A percentile compares a stretch with the other conserved stretches of the same genome.
phyloP scores from a whole-genome alignment of 2,113 vertebrate genomes.

The Nesogale talazaci region DNA sequence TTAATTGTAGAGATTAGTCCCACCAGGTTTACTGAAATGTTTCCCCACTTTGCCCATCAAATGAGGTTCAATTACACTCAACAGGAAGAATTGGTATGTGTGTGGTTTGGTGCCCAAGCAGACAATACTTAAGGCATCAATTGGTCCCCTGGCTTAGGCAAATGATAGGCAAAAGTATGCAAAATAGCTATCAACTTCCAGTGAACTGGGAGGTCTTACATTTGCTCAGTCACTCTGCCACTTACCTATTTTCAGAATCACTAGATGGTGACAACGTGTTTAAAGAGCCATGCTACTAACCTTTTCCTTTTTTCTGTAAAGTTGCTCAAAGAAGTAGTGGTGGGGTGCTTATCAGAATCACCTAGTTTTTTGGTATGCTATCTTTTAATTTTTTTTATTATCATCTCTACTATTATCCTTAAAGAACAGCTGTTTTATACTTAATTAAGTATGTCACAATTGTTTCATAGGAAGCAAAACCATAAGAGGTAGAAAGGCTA shows the following conservation, averaged over 20 bases:
- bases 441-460: constrained; percentile 8
- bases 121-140: constrained; percentile 26
- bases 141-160: constrained; percentile 65
- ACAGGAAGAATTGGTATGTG: constrained; percentile 28
- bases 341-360: constrained; percentile 1
- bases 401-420: background rate
- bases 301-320: constrained; percentile 45
- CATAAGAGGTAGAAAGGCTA: background rate
- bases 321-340: background rate
- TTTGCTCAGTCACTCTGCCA: constrained; percentile 42
- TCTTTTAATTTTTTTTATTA: background rate
- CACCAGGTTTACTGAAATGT: constrained; percentile 27
- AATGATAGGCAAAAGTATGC: constrained; percentile 24
- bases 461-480: background rate
- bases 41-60: constrained; percentile 55
- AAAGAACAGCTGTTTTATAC: background rate
- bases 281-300: constrained; percentile 24
- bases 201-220: constrained; percentile 20
- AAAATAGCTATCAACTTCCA: constrained; percentile 41
- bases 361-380: background rate
- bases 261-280: constrained; percentile 10
- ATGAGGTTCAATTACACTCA: constrained; percentile 63
- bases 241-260: constrained; percentile 45
- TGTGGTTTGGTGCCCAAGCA: constrained; percentile 52
- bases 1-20: constrained; percentile 55